A percentile compares a stretch with the other conserved stretches of the same genome.
These are phyloP conservation scores for Chorisops tibialis DNA, from an alignment of 2,888 invertebrate species.

Conservation along the genomic window DNA sequence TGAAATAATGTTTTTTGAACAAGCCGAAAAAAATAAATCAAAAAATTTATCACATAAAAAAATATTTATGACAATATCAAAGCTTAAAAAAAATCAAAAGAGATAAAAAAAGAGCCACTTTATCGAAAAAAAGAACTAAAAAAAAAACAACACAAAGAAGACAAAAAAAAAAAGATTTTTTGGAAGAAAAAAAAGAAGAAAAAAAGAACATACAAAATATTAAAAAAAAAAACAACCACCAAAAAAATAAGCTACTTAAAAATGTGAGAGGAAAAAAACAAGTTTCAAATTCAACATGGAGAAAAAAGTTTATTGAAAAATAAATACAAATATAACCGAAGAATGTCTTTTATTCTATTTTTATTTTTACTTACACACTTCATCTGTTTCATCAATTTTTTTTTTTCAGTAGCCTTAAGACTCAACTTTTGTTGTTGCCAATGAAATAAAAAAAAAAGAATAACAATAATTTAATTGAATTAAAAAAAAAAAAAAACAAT, in stretches of 20 bases:
- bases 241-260: constrained; percentile 19
- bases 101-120: constrained; percentile 33
- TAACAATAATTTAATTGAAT: too few relatives aligned
- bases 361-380: constrained; percentile 8
- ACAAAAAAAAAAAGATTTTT: constrained; percentile 24
- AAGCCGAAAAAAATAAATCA: constrained; percentile 7
- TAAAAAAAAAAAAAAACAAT: too few relatives aligned
- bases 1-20: constrained; percentile 30
- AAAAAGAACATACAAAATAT: neutral
- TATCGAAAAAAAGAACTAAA: constrained; percentile 35
- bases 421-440: too few relatives aligned
- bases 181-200: constrained; percentile 13
- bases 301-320: constrained; percentile 16
- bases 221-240: constrained; percentile 4
- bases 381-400: neutral
- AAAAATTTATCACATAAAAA: constrained; percentile 3
- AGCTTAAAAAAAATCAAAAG: constrained; percentile 34
- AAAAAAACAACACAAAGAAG: constrained; percentile 33
- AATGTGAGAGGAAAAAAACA: constrained; percentile 14
- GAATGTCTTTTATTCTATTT: constrained; percentile 25
- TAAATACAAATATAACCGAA: constrained; percentile 21
- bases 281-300: constrained; percentile 21
- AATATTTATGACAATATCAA: constrained; percentile 10
- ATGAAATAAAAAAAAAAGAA: too few relatives aligned
- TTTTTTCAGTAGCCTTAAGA: too few relatives aligned